These are phyloP conservation scores for Coranthus polyacanthus DNA, from an alignment of 2,797 vertebrate species.

Conservation along the genomic window DNA sequence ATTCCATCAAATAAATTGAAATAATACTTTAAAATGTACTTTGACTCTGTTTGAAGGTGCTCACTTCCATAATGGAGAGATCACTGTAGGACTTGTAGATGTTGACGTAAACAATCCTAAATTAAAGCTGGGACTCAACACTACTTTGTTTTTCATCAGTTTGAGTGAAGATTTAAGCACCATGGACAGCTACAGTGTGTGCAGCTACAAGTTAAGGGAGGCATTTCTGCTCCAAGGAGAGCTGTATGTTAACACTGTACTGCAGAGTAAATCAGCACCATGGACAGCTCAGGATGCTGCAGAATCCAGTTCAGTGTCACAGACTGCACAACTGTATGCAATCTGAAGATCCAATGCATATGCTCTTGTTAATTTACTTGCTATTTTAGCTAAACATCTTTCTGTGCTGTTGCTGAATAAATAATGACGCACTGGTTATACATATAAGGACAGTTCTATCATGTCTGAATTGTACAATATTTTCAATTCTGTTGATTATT, in stretches of 20 bases:
- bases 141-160: not conserved
- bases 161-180: not conserved
- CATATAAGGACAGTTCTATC: no score
- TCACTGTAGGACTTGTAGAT: not conserved
- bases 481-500: not conserved
- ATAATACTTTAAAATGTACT: not conserved
- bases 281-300: not conserved
- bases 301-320: not conserved
- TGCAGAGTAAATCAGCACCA: conserved; percentile 15
- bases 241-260: not conserved
- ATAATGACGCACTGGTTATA: no score
- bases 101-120: no score
- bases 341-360: no score
- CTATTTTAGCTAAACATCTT: no score
- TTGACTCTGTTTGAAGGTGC: not conserved
- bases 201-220: not conserved
- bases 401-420: no score
- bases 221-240: conserved; percentile 16
- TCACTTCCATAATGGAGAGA: not conserved
- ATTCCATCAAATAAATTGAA: not conserved
- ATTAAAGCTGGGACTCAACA: not conserved
- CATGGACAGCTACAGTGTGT: not conserved
- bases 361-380: no score
- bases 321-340: no score
- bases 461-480: not conserved